Evolutionary conservation across 1,140 invertebrate genomes (phyloP).

Genomic region (Aleiodes sp.): DNA sequence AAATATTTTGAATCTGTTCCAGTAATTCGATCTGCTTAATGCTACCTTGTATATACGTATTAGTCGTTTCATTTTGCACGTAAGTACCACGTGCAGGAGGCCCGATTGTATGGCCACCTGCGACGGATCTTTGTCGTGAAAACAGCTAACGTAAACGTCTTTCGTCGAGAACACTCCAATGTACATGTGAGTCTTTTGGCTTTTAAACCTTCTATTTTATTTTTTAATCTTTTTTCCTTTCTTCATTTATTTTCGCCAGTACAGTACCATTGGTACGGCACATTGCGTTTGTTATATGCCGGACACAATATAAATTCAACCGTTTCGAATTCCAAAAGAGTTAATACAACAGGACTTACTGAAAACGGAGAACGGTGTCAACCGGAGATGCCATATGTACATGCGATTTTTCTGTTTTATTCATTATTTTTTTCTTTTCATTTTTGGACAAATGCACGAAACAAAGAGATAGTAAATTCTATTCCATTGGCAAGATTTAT

Average conservation of each 20-base stretch:
- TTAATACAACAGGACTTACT: slow-evolving; percentile 24
- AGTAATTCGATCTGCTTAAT: slow-evolving; percentile 14
- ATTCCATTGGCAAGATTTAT: background rate
- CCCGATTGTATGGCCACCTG: slow-evolving; percentile 39
- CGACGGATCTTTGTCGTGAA: slow-evolving; percentile 39
- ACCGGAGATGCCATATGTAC: slow-evolving; percentile 32
- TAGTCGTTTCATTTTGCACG: background rate
- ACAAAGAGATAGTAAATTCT: slow-evolving; percentile 1
- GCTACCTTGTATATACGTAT: background rate
- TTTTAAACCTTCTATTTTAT: no score
- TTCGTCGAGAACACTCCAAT: slow-evolving; percentile 13
- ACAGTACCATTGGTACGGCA: background rate
- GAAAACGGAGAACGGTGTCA: slow-evolving; percentile 35
- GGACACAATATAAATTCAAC: slow-evolving; percentile 30
- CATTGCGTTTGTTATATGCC: slow-evolving; percentile 12
- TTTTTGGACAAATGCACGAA: background rate
- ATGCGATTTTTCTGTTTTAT: no score
- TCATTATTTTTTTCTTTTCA: background rate
- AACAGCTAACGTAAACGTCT: slow-evolving; percentile 28
- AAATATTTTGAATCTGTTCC: background rate
- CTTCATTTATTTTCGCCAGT: no score
- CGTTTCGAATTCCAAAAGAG: slow-evolving; percentile 44
- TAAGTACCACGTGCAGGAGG: slow-evolving; percentile 37
- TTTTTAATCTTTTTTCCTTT: background rate
- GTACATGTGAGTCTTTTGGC: background rate